Conservation (phyloP, 2,113 vertebrate genomes). For the Tetrao urogallus region DNA sequence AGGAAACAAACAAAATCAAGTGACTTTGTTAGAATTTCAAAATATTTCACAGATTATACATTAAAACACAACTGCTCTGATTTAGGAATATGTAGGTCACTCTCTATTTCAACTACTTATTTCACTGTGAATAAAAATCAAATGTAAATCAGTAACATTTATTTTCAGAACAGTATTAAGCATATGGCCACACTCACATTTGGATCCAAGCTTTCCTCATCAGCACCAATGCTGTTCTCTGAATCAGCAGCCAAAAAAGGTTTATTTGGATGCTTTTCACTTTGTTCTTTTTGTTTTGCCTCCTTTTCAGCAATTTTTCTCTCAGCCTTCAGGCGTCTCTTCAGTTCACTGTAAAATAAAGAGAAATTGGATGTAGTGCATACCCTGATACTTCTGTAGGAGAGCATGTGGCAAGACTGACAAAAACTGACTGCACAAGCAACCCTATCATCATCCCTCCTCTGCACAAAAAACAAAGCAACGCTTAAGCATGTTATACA, state of each 20-base stretch:
- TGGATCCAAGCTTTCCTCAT: slow-evolving; percentile 94
- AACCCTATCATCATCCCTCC: background rate
- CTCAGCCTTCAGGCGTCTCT: slow-evolving; percentile 94
- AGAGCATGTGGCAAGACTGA: background rate
- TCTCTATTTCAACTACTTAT: background rate
- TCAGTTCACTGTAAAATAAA: slow-evolving; percentile 86
- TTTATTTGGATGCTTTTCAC: slow-evolving; percentile 72
- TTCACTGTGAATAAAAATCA: background rate
- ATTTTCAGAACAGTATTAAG: background rate
- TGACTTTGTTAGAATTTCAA: background rate
- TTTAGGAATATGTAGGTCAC: background rate
- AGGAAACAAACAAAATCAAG: slow-evolving; percentile 8
- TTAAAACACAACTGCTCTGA: background rate
- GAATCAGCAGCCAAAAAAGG: background rate
- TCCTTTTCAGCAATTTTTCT: slow-evolving; percentile 94
- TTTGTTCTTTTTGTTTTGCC: slow-evolving; percentile 86
- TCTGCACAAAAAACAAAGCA: background rate
- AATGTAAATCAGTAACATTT: background rate
- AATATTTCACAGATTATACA: background rate
- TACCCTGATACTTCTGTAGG: background rate
- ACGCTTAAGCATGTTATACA: accelerated
- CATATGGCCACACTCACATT: slow-evolving; percentile 81
- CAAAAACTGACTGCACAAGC: background rate
- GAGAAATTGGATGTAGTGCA: background rate
- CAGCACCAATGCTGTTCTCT: slow-evolving; percentile 69